phyloP scores from a whole-genome alignment of 2,113 vertebrate species.

The Chrysochloris asiatica region DNA sequence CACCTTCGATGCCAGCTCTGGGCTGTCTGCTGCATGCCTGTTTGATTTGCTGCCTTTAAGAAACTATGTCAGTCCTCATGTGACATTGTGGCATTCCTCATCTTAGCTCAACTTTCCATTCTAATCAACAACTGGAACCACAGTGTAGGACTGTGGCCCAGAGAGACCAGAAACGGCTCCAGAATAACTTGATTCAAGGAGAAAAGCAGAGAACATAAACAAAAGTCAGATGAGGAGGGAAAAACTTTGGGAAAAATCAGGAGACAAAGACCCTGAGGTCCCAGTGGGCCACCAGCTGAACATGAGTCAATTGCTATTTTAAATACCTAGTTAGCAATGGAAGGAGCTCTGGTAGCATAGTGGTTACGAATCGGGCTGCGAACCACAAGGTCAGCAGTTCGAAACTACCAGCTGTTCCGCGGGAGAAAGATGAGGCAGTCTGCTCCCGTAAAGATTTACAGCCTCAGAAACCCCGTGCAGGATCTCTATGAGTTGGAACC shows the following conservation, averaged over 20 bases:
- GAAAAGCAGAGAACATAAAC: not conserved
- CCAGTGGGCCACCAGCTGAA: not conserved
- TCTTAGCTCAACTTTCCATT: not conserved
- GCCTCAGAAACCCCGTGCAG: too few species aligned
- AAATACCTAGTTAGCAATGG: not conserved
- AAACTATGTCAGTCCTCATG: not conserved
- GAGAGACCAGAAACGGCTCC: not conserved
- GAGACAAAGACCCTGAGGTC: not conserved
- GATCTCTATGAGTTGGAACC: too few species aligned
- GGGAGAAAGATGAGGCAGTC: too few species aligned
- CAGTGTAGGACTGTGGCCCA: not conserved
- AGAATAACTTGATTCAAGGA: not conserved
- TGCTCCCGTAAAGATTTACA: too few species aligned
- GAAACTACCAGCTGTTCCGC: too few species aligned
- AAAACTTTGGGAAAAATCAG: not conserved
- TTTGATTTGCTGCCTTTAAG: not conserved
- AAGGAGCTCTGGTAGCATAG: too few species aligned
- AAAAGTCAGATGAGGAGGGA: not conserved
- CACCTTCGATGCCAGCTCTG: not conserved
- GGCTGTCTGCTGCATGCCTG: not conserved
- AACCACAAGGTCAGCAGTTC: too few species aligned
- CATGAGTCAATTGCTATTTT: not conserved
- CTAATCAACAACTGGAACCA: not conserved
- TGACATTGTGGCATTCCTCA: fast-evolving
- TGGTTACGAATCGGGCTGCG: too few species aligned